Base-by-base conservation (phyloP, 2,888 invertebrate species). In the Hirtodrosophila trivittata region DNA sequence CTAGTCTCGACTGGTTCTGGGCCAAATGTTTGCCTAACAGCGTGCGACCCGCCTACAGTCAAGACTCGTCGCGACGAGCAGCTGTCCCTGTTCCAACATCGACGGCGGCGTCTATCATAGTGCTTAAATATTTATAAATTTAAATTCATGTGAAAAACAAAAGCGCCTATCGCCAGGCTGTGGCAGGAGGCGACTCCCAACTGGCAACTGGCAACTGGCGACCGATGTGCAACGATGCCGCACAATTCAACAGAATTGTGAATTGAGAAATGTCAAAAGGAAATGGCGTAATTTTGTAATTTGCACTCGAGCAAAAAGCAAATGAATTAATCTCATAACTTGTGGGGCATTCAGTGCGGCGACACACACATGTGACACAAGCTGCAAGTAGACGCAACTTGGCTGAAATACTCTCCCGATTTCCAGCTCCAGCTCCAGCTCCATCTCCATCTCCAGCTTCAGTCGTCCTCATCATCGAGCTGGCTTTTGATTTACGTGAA, bases 271-370 rank as follows among this genome's bases (percentile, higher is more conserved):
- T 81, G 80, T 68, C 76, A 74, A 77, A 75, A 82, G 83, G 84
- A 83, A 83, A 80, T 77, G 74, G 71, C 66, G 80, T 77, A 80
- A 84, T 82, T 83, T 82, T 75, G 82, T 82, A 80, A 82, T 82
- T 84, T 82, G 75, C 84, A 77, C 67, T 82, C 71, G 70, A 76
- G 83, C 83, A 77, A 70, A 82, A 77, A 82, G 77, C 69, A 66
- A 82, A 82, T 66, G 84, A 83, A 84, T 83, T 83, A 82, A 83
- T 82, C 77, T 82, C 69, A 68, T 73, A 70, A 76, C 60, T 65
- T 65, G 67, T 59, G 66, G 43, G 42, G 55, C 39, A 54, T 47
- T 13, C 14, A 6, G 33, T 14, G 47, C 39, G 14, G 57, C 46
- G 59, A 35, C 73, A 76, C 50, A 35, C 73, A 76, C 46, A 60